phyloP scores from a whole-genome alignment of 2,113 vertebrate genomes.

The Elephantulus edwardii region DNA sequence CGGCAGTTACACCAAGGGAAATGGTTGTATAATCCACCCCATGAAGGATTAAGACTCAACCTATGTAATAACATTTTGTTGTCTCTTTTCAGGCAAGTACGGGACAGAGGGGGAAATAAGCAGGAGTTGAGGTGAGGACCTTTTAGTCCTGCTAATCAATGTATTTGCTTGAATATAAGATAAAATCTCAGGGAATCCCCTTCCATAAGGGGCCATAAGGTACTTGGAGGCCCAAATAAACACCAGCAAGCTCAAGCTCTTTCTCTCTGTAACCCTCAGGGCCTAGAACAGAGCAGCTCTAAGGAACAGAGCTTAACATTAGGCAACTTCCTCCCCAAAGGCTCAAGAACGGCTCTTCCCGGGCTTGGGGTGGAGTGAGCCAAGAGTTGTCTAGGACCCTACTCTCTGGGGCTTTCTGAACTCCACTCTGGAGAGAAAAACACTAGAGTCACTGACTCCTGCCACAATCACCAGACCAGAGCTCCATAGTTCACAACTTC shows the following conservation, averaged over 20 bases:
- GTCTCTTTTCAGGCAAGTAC: background rate
- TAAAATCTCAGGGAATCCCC: background rate
- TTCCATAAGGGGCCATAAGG: background rate
- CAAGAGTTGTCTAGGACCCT: background rate
- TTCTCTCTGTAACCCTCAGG: background rate
- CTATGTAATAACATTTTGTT: background rate
- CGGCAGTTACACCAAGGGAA: background rate
- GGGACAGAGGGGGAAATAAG: background rate
- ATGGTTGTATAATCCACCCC: background rate
- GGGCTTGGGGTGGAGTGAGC: background rate
- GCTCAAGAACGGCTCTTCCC: background rate
- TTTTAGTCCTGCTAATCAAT: background rate
- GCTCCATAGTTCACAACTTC: background rate
- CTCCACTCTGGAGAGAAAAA: background rate
- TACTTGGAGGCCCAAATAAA: background rate
- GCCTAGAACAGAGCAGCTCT: background rate
- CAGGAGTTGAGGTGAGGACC: background rate
- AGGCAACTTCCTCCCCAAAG: background rate
- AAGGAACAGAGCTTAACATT: background rate
- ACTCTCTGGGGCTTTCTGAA: background rate
- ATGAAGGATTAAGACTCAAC: background rate
- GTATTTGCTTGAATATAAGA: background rate
- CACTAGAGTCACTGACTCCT: background rate
- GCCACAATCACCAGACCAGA: background rate
- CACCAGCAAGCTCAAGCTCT: background rate